Conservation (phyloP, 2,113 vertebrate genomes). For the Poeciliopsis prolifica region DNA sequence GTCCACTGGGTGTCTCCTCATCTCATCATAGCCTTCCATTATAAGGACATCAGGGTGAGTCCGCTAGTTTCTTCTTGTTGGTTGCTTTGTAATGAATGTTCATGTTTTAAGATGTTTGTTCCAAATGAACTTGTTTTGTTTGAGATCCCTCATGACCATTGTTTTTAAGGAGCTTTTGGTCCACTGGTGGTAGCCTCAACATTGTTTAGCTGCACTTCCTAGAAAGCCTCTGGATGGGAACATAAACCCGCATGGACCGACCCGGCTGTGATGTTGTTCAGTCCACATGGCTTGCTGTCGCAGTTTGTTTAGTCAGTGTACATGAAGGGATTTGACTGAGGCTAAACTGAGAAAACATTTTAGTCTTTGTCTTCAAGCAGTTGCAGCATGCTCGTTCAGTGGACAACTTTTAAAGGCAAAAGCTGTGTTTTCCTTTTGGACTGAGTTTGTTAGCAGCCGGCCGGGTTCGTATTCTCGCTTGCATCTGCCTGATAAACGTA, state of each 20-base stretch:
- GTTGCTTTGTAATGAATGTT: background rate
- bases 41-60: slow-evolving; percentile 89
- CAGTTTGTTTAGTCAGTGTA: slow-evolving; percentile 38
- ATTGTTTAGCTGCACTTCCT: slow-evolving; percentile 41
- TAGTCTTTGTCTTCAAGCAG: slow-evolving; percentile 24
- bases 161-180: slow-evolving; percentile 31
- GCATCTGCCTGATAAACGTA: slow-evolving; percentile 32
- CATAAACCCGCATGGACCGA: slow-evolving; percentile 18
- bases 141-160: slow-evolving; percentile 17
- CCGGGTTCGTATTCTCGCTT: slow-evolving; percentile 3
- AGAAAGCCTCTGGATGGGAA: slow-evolving; percentile 20
- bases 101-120: slow-evolving; percentile 1
- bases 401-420: background rate
- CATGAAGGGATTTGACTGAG: slow-evolving; percentile 43
- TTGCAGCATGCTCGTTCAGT: slow-evolving; percentile 23
- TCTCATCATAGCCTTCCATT: slow-evolving; percentile 86
- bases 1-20: slow-evolving; percentile 85
- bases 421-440: background rate
- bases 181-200: slow-evolving; percentile 43
- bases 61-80: background rate
- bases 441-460: background rate
- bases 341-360: slow-evolving; percentile 51
- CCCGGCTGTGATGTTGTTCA: slow-evolving; percentile 47
- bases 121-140: slow-evolving; percentile 23
- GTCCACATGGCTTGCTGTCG: slow-evolving; percentile 20